Evolutionary conservation across 2,113 vertebrate genomes (phyloP).

Genomic region (Perca schrenkii): DNA sequence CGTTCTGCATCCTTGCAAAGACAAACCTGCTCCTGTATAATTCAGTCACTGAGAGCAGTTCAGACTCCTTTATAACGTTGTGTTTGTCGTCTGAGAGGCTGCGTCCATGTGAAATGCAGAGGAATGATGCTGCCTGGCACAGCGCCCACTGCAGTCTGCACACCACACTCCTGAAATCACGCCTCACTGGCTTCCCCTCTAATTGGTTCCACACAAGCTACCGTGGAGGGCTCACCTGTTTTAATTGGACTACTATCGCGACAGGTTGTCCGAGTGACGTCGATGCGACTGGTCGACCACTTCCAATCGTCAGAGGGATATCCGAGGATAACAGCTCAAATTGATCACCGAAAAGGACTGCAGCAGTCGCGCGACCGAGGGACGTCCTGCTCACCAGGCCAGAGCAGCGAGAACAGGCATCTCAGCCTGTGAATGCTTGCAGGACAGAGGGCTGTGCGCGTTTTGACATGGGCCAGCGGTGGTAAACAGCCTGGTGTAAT

Average conservation of each 20-base stretch:
- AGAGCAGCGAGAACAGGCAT: slow-evolving; percentile 15
- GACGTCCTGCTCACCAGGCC: slow-evolving; percentile 37
- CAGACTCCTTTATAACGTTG: not conserved
- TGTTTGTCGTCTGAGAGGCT: not conserved
- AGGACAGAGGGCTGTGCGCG: slow-evolving; percentile 20
- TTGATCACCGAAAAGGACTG: slow-evolving; percentile 10
- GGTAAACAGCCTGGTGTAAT: slow-evolving; percentile 8
- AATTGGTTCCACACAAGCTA: slow-evolving; percentile 50
- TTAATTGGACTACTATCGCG: slow-evolving; percentile 60
- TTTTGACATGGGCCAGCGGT: slow-evolving; percentile 54
- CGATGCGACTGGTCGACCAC: not conserved
- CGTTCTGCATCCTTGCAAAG: not conserved
- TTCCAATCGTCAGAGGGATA: not conserved
- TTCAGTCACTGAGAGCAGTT: not conserved
- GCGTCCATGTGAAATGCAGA: slow-evolving; percentile 10
- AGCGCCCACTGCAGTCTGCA: slow-evolving; percentile 61
- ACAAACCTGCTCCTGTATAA: not conserved
- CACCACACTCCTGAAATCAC: slow-evolving; percentile 49
- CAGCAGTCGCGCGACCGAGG: slow-evolving; percentile 1
- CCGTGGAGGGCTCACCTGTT: slow-evolving; percentile 53
- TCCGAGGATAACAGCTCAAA: slow-evolving; percentile 8
- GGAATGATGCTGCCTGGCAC: slow-evolving; percentile 37
- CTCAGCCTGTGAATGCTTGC: slow-evolving; percentile 40
- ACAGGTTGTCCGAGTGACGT: slow-evolving; percentile 55
- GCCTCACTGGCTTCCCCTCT: slow-evolving; percentile 32